A percentile compares a stretch with the other conserved stretches of the same genome.
Conservation (phyloP, 2,113 vertebrate species). For the Rafetus swinhoei region DNA sequence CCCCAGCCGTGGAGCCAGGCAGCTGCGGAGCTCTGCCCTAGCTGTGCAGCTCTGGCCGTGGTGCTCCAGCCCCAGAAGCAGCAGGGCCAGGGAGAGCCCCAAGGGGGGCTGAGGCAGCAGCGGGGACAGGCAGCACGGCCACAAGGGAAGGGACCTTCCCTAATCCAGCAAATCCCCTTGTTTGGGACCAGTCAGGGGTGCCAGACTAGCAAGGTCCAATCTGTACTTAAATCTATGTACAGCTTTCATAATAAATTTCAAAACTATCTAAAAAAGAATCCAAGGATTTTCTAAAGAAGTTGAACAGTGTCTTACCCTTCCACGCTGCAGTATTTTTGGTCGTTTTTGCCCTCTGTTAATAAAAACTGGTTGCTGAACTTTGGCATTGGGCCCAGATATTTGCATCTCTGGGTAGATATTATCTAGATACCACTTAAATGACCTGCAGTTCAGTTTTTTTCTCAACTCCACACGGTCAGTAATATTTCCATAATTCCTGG, state of each 20-base stretch:
- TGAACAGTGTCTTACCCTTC: conserved; percentile 84
- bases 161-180: no score
- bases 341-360: conserved; percentile 88
- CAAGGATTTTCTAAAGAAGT: neutral
- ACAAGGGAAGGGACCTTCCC: no score
- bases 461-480: conserved; percentile 88
- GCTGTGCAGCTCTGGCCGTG: no score
- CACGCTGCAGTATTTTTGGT: conserved; percentile 89
- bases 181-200: no score
- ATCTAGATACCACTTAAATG: conserved; percentile 96
- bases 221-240: neutral
- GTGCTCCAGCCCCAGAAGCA: no score
- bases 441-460: conserved; percentile 86
- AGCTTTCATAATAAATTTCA: neutral
- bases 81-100: no score
- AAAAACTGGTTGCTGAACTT: conserved; percentile 86
- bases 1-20: no score
- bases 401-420: conserved; percentile 97
- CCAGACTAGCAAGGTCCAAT: no score
- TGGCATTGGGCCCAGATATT: conserved; percentile 84
- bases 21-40: no score
- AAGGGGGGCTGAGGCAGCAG: no score
- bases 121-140: no score
- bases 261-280: neutral
- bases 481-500: conserved; percentile 88